These are phyloP conservation scores for Ptychodera flava DNA, from an alignment of 35 echinoderm and acorn worm genomes.

Conservation along the genomic window DNA sequence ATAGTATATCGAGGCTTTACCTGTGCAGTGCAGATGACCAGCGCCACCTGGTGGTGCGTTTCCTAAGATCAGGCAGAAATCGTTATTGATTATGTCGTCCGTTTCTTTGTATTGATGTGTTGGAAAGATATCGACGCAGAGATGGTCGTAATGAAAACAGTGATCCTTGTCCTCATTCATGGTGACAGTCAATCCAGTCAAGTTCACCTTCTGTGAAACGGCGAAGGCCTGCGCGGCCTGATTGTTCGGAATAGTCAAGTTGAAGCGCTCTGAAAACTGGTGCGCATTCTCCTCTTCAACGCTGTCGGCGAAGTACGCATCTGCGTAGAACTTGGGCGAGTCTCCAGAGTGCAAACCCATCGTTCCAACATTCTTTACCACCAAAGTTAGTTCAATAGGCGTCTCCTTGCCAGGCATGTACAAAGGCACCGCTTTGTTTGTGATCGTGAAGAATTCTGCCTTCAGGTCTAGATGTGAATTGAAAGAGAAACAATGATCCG, in stretches of 20 bases:
- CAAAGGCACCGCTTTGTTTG: neutral
- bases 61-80: neutral
- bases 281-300: neutral
- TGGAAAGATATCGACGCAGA: neutral
- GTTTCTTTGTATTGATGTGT: neutral
- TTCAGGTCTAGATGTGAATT: too few species aligned
- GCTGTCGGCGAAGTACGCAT: neutral
- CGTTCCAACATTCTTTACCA: neutral
- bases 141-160: neutral
- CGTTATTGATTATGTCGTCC: neutral
- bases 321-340: neutral
- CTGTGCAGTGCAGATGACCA: neutral
- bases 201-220: neutral
- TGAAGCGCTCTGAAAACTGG: neutral
- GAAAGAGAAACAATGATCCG: too few species aligned
- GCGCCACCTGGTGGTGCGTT: neutral
- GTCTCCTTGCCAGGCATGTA: neutral
- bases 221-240: neutral
- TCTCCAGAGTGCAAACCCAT: neutral
- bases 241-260: neutral
- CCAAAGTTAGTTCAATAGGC: neutral
- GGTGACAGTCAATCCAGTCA: neutral
- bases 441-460: neutral
- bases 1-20: too few species aligned
- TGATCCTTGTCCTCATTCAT: neutral